Conservation (phyloP, 53 echinoderm and acorn worm genomes). For the Echinarachnius parma region DNA sequence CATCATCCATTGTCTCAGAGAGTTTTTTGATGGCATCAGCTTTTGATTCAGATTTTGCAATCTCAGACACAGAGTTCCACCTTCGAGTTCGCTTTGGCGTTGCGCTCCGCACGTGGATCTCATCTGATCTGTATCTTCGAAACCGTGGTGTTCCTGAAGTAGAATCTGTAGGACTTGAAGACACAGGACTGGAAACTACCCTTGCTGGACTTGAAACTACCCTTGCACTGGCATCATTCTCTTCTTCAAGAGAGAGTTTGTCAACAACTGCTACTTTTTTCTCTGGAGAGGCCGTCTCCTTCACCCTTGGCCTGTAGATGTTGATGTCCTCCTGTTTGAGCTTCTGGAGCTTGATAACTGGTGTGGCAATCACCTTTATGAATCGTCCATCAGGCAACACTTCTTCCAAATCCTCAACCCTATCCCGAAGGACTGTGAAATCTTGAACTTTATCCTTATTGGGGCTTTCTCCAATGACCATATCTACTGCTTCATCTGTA, state of each 20-base stretch:
- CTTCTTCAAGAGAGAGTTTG: no score
- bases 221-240: no score
- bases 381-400: constrained; percentile 30
- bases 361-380: constrained; percentile 52
- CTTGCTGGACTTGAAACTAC: not conserved
- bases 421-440: not conserved
- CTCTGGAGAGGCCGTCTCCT: no score
- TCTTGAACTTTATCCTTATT: constrained; percentile 6
- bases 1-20: not conserved
- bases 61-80: constrained; percentile 13
- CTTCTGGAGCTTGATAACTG: constrained; percentile 72
- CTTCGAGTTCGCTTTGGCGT: constrained; percentile 30
- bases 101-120: constrained; percentile 26
- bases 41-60: not conserved
- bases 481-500: not conserved
- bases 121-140: constrained; percentile 54
- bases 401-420: constrained; percentile 15
- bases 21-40: not conserved
- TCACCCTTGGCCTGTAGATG: constrained; percentile 47
- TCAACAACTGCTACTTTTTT: no score
- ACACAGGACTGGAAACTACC: not conserved
- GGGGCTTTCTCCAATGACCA: constrained; percentile 11
- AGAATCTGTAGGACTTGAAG: not conserved
- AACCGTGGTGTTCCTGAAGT: constrained; percentile 54
- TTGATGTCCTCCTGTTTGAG: constrained; percentile 51